Base-by-base conservation (phyloP, 2,797 vertebrate species). In the Phrynocephalus forsythii region DNA sequence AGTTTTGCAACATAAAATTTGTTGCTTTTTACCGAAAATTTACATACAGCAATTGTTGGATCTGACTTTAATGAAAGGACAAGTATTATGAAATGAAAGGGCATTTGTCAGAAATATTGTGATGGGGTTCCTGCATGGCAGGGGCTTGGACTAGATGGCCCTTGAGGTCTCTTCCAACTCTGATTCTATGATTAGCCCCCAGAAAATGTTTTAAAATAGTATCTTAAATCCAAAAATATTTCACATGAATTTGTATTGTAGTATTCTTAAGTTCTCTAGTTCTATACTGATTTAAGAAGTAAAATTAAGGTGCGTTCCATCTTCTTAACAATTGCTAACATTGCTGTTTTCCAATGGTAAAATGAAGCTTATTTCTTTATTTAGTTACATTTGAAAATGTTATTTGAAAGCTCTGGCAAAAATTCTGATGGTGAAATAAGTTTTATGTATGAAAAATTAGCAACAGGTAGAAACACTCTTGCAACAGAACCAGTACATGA, bases 381-480 rank as follows among this genome's bases (percentile, higher is more conserved):
- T 83, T 68, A 28, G 5, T 33, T 3, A 80, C 73, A 26, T 82
- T 78, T 83, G 82, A 84, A 88, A 83, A 69, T 71, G 56, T 67
- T n/a, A 48, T n/a, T 66, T 78, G 6, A 79, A 83, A 66, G 26
- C 30, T 11, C 48, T 88, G 13, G 48, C 3, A 81, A 82, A 76
- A 73, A 68, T 10, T 68, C 18, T 73, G 20, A 88, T 81, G 78
- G 44, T 69, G 48, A 77, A 76, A 79, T 28, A 69, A 76, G 30
- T 76, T 76, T 60, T 85, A 63, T 11, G 8, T 68, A 68, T 69
- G 33, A 16, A 85, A 84, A 84, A 76, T 52, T 24, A 75, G 44
- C 71, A 68, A 81, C 52, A 91, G 48, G 56, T 94, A 91, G 89
- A 93, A 75, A 76, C 30, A 26, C 81, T 92, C 78, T 38, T 94